These are phyloP conservation scores for Syrphus vitripennis DNA, from an alignment of 2,888 invertebrate species.

Conservation along the genomic window DNA sequence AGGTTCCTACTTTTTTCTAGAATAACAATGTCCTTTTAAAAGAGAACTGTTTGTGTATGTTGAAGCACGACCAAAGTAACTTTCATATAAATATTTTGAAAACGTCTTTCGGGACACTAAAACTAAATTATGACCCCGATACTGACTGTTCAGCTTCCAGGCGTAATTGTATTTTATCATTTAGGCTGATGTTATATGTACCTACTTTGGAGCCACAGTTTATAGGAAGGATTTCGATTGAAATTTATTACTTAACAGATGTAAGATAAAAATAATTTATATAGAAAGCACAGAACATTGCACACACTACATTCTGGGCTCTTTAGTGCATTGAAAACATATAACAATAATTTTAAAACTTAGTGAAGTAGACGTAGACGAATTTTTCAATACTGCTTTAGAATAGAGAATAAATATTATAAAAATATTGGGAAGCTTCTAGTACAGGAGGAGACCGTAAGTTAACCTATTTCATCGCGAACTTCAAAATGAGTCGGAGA, in stretches of 20 bases:
- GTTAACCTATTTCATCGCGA: no score
- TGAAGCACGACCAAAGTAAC: background rate
- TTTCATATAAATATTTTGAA: background rate
- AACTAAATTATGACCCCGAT: slow-evolving; percentile 31
- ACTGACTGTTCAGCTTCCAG: background rate
- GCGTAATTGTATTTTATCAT: slow-evolving; percentile 57
- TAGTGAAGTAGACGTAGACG: background rate
- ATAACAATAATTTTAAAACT: background rate
- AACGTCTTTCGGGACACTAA: slow-evolving; percentile 27
- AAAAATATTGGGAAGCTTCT: no score
- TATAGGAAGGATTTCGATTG: background rate
- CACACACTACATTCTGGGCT: no score
- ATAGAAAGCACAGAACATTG: background rate
- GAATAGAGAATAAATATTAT: no score
- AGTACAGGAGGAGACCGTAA: no score
- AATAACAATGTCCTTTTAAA: slow-evolving; percentile 3
- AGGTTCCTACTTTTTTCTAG: background rate
- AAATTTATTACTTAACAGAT: slow-evolving; percentile 10
- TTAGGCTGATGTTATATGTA: slow-evolving; percentile 1
- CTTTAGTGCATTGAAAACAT: background rate
- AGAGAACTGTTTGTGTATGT: background rate
- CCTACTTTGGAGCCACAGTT: background rate
- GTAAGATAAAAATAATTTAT: slow-evolving; percentile 12
- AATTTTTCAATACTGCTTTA: no score
- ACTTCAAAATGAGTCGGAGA: no score